These are phyloP conservation scores for Camponotus pennsylvanicus DNA, from an alignment of 1,140 invertebrate species.

Conservation along the genomic window DNA sequence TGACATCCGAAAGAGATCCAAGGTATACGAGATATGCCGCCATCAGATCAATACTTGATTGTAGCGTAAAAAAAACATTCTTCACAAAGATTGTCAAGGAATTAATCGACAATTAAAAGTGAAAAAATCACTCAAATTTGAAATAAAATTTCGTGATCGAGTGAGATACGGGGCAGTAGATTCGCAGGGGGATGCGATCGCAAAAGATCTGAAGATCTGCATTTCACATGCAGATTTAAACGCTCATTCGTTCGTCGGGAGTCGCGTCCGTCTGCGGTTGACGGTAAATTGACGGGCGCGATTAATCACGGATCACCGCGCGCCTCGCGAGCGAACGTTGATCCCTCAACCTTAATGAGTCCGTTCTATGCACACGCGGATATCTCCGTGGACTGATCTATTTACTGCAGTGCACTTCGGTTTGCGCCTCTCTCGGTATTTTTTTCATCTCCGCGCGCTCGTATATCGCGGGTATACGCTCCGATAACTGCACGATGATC, in stretches of 20 bases:
- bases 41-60: neutral
- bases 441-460: slow-evolving; percentile 16
- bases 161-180: neutral
- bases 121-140: neutral
- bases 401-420: slow-evolving; percentile 10
- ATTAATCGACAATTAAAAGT: neutral
- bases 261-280: slow-evolving; percentile 53
- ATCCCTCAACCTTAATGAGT: slow-evolving; percentile 64
- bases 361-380: slow-evolving; percentile 30
- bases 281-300: slow-evolving; percentile 63
- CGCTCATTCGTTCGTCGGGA: slow-evolving; percentile 20
- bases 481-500: slow-evolving; percentile 31
- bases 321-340: slow-evolving; percentile 18
- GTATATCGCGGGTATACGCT: neutral
- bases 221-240: slow-evolving; percentile 42
- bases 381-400: slow-evolving; percentile 39
- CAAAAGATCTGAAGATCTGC: slow-evolving; percentile 38
- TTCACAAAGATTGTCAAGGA: neutral
- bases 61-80: neutral
- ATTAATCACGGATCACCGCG: slow-evolving; percentile 62
- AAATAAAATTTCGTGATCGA: neutral
- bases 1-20: neutral
- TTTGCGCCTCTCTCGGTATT: slow-evolving; percentile 14
- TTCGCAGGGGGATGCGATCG: neutral
- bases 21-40: neutral